phyloP scores from a whole-genome alignment of 1,140 invertebrate species.

The Planococcus citri region DNA sequence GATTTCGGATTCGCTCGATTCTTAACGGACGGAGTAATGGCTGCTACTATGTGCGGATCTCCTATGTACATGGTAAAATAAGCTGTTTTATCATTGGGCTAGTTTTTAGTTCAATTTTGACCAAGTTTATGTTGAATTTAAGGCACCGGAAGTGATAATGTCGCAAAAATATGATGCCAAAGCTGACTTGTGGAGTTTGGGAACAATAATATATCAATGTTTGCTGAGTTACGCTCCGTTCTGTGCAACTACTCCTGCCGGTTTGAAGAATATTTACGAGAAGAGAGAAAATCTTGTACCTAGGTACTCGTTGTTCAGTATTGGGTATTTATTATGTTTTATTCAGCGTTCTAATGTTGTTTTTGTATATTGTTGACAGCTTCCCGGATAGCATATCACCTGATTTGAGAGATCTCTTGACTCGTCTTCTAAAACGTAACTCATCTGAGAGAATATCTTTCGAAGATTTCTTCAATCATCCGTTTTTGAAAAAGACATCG shows the following conservation, averaged over 20 bases:
- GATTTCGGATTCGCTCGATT: constrained; percentile 99
- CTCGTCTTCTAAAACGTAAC: constrained; percentile 79
- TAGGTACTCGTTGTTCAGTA: constrained; percentile 48
- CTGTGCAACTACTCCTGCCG: constrained; percentile 94
- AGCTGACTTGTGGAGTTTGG: constrained; percentile 97
- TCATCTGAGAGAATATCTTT: constrained; percentile 91
- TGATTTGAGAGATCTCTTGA: constrained; percentile 72
- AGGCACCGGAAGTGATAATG: constrained; percentile 99
- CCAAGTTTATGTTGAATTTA: constrained; percentile 27
- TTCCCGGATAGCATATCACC: constrained; percentile 84
- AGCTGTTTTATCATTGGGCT: neutral
- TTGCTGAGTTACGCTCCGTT: constrained; percentile 97
- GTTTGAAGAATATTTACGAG: constrained; percentile 93
- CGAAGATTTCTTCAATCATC: constrained; percentile 85
- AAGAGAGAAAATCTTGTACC: constrained; percentile 89
- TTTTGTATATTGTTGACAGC: constrained; percentile 53
- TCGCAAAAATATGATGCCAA: constrained; percentile 97
- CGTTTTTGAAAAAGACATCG: constrained; percentile 56
- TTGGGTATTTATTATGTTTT: neutral
- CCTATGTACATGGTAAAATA: constrained; percentile 97
- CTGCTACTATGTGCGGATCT: constrained; percentile 95
- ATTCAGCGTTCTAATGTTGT: neutral
- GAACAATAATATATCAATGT: constrained; percentile 98
- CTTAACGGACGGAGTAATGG: constrained; percentile 97
- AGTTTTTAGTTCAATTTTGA: neutral